Base-by-base conservation (phyloP, 2,888 invertebrate genomes). In the Campaea margaritaria region DNA sequence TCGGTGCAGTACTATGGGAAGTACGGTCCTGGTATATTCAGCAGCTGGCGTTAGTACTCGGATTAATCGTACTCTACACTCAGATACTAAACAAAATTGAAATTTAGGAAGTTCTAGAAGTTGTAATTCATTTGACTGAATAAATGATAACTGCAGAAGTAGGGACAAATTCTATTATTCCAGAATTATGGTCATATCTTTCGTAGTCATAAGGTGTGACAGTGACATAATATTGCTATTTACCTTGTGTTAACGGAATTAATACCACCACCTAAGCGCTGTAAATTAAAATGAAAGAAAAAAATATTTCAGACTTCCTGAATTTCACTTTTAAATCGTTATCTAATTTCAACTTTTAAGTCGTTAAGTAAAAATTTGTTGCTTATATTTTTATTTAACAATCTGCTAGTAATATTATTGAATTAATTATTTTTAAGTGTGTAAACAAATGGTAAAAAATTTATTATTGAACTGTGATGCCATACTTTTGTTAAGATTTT, bases 371-470 rank as follows among this genome's bases (percentile, higher is more conserved):
- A n/a, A 21, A 21, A 21, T 21, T 2, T 21, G 2, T 21, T 21
- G 21, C 21, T 5, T 3, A 21, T 21, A 21, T 21, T 21, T 21
- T 21, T 3, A 5, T 36, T 10, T 2, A n/a, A 42, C 45, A 21
- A 39, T 21, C 36, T 65, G 62, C 61, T 64, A 65, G 42, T 67
- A 70, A 64, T 65, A 36, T 62, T 66, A 66, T 64, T 58, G 47
- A 65, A 53, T 60, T 56, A 58, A 38, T 54, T 52, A 59, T 51
- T 57, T 44, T 14, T 60, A 51, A 60, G 61, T 27, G 12, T 38
- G 41, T 13, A 13, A 39, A 36, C n/a, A 21, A 43, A 38, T 43
- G 38, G 21, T 42, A 42, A 36, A 36, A 10, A 21, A 44, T 42
- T 43, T 36, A 59, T 57, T 44, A 31, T 38, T 58, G 41, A 21